Evolutionary conservation across 2,113 vertebrate species (phyloP).

Genomic region (Malaclemys terrapin): DNA sequence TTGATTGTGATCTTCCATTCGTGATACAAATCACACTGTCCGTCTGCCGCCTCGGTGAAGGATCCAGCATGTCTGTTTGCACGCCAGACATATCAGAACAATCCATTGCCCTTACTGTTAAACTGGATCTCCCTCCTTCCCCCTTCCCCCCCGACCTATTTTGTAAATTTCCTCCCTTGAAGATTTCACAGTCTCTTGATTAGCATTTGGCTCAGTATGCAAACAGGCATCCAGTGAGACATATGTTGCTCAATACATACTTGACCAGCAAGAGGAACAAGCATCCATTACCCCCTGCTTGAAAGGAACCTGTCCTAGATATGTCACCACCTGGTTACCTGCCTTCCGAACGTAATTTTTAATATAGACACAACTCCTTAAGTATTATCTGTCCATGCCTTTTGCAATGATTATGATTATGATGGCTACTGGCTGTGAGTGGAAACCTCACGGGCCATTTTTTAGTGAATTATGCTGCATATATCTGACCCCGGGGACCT

Average conservation of each 20-base stretch:
- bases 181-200: background rate
- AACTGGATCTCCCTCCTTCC: background rate
- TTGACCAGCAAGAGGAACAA: background rate
- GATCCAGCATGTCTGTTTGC: background rate
- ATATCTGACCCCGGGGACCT: background rate
- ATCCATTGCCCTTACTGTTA: background rate
- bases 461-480: background rate
- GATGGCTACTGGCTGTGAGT: background rate
- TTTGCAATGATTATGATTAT: background rate
- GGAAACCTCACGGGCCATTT: background rate
- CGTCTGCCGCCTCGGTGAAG: background rate
- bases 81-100: background rate
- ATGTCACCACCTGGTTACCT: background rate
- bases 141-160: rapidly evolving
- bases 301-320: background rate
- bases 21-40: background rate
- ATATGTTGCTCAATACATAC: background rate
- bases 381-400: background rate
- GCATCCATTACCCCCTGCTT: background rate
- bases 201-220: background rate
- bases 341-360: background rate
- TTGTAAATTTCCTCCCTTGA: background rate
- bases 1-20: background rate
- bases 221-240: background rate
- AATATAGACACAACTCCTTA: background rate